phyloP scores from a whole-genome alignment of 2,888 invertebrate genomes.

The Orthosia cruda region DNA sequence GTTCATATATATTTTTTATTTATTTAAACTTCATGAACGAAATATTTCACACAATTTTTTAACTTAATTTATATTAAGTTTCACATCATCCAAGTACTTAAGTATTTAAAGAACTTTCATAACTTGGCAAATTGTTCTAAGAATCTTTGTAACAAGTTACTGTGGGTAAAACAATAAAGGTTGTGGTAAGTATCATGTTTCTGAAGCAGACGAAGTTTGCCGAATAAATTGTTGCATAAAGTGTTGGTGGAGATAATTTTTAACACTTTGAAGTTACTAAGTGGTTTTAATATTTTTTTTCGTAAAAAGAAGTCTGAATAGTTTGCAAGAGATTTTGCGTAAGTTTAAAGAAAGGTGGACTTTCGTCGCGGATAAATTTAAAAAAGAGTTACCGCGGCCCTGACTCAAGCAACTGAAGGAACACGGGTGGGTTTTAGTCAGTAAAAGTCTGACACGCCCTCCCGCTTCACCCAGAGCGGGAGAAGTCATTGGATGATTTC shows the following conservation, averaged over 20 bases:
- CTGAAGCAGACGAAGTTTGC: slow-evolving; percentile 11
- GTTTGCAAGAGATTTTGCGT: neutral
- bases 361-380: too few relatives aligned
- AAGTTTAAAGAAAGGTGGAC: neutral
- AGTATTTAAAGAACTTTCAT: slow-evolving; percentile 41
- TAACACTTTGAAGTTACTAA: neutral
- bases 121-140: slow-evolving; percentile 40
- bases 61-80: neutral
- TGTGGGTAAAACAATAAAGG: slow-evolving; percentile 27
- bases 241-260: slow-evolving; percentile 1
- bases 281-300: slow-evolving; percentile 1
- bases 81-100: neutral
- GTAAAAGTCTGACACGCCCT: too few relatives aligned
- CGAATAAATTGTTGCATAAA: slow-evolving; percentile 7
- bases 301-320: neutral
- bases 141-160: slow-evolving; percentile 26
- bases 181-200: slow-evolving; percentile 14
- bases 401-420: too few relatives aligned
- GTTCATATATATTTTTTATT: too few relatives aligned
- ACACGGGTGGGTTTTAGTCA: too few relatives aligned
- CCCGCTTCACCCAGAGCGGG: too few relatives aligned
- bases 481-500: too few relatives aligned
- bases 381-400: too few relatives aligned
- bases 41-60: neutral
- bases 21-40: too few relatives aligned